Conservation (phyloP, 2,888 invertebrate genomes). For the Chymomyza procnemis region DNA sequence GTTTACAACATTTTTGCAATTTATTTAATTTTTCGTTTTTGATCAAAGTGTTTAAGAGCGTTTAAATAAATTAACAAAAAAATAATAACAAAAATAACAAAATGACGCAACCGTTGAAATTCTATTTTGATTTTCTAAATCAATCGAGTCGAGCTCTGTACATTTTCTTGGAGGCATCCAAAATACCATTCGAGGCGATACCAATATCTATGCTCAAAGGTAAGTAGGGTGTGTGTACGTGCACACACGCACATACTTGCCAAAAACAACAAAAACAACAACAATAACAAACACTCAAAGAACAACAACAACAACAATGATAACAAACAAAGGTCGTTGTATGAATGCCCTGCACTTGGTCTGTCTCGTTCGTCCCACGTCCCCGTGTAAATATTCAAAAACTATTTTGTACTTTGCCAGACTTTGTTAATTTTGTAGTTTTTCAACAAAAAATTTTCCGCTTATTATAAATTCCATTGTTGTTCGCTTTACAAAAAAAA, state of each 20-base stretch:
- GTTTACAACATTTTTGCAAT: not conserved
- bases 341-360: not conserved
- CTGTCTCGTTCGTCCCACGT: too few species aligned
- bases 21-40: not conserved
- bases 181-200: constrained; percentile 83
- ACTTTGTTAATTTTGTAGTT: not conserved
- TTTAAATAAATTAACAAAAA: not conserved
- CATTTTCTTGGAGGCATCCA: constrained; percentile 84
- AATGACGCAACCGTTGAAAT: constrained; percentile 80
- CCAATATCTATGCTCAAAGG: constrained; percentile 83
- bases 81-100: constrained; percentile 20
- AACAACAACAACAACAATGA: not conserved
- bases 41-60: constrained; percentile 1
- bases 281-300: not conserved
- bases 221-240: constrained; percentile 72
- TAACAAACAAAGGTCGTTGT: not conserved
- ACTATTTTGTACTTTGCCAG: not conserved
- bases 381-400: not conserved
- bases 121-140: constrained; percentile 87
- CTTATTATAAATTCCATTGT: constrained; percentile 48
- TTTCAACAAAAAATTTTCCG: constrained; percentile 52
- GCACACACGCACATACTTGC: not conserved
- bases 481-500: constrained; percentile 19
- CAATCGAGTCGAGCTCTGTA: constrained; percentile 88
- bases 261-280: not conserved